Conservation (phyloP, 2,888 invertebrate genomes). For the Pristionchus exspectatus region DNA sequence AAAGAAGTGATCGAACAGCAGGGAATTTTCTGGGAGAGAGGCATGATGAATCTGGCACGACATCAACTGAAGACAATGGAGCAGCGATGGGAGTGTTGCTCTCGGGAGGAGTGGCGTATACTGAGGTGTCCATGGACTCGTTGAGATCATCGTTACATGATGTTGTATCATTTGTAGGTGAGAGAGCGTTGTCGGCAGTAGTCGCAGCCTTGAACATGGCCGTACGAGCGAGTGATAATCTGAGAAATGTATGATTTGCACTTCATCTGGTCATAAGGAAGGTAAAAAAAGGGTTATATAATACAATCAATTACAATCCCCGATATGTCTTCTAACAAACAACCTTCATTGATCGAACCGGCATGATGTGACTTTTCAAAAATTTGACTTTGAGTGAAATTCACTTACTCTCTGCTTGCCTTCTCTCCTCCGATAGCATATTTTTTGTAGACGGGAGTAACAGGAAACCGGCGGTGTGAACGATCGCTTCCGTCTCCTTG, state of each 20-base stretch:
- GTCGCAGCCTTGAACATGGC: conserved; percentile 18
- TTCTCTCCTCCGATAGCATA: not conserved
- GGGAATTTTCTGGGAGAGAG: not conserved
- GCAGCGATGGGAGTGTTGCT: not conserved
- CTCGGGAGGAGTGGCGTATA: conserved; percentile 41
- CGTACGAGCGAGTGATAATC: not conserved
- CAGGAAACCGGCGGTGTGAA: conserved; percentile 16
- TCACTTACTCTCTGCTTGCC: conserved; percentile 2
- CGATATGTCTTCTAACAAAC: too few relatives aligned
- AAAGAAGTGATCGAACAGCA: not conserved
- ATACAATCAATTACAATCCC: too few relatives aligned
- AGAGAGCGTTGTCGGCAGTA: not conserved
- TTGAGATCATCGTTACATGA: not conserved
- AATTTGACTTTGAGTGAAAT: too few relatives aligned
- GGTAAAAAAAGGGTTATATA: too few relatives aligned
- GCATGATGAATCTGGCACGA: not conserved
- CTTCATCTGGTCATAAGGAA: not conserved
- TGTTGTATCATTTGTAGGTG: not conserved
- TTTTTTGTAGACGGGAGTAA: conserved; percentile 43
- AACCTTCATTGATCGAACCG: not conserved
- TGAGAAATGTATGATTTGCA: not conserved
- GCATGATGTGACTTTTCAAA: not conserved
- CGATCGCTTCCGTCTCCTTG: not conserved
- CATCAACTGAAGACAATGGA: not conserved
- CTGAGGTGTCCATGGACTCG: conserved; percentile 9